Conservation (phyloP, 2,797 vertebrate genomes). For the Chloroceryle amazona region DNA sequence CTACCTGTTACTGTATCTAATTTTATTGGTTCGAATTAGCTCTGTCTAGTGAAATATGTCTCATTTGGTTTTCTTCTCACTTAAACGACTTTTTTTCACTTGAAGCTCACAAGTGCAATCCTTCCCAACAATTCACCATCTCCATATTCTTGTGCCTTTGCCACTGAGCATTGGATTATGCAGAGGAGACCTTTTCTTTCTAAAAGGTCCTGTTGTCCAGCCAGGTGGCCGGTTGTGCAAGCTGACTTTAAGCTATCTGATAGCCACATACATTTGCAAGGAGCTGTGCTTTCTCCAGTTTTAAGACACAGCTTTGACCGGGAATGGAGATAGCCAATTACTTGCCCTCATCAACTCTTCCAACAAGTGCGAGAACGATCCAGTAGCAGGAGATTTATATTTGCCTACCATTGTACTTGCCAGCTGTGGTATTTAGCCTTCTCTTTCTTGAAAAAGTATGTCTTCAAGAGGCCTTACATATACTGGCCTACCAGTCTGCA, state of each 20-base stretch:
- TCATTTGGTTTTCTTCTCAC: background rate
- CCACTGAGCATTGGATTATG: background rate
- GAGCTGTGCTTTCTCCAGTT: background rate
- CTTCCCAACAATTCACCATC: background rate
- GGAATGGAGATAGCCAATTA: background rate
- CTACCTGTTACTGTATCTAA: background rate
- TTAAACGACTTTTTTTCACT: background rate
- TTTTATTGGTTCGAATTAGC: background rate
- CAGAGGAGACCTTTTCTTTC: background rate
- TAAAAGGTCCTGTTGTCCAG: background rate
- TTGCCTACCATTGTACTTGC: background rate
- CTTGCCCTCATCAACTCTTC: background rate
- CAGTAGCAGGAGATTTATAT: background rate
- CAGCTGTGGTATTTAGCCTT: background rate
- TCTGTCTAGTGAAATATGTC: background rate
- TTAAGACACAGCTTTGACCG: background rate
- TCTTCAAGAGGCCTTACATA: background rate
- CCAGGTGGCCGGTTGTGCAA: background rate
- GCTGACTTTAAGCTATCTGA: background rate
- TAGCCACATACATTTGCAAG: background rate
- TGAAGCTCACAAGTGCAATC: background rate
- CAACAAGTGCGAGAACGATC: background rate
- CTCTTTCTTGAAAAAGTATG: background rate
- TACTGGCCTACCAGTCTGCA: background rate
- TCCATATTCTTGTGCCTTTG: background rate